phyloP scores from a whole-genome alignment of 2,113 vertebrate genomes.

The Hypomesus transpacificus region DNA sequence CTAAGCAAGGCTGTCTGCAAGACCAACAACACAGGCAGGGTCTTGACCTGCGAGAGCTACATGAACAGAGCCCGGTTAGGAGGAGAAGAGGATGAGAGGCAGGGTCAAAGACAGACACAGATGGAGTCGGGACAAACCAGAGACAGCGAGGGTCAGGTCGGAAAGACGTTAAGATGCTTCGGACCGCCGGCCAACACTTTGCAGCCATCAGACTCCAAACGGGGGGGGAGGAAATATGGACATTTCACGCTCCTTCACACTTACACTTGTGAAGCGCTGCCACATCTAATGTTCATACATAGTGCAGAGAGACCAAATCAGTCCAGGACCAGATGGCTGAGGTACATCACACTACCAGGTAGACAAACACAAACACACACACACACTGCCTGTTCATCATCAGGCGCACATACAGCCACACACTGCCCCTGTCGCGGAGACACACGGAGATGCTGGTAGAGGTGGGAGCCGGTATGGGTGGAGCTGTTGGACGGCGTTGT shows the following conservation, averaged over 20 bases:
- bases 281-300: slow-evolving; percentile 49
- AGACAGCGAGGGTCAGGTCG: neutral
- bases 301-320: slow-evolving; percentile 33
- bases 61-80: slow-evolving; percentile 4
- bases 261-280: slow-evolving; percentile 44
- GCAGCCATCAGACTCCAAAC: slow-evolving; percentile 48
- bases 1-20: slow-evolving; percentile 7
- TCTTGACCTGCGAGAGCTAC: neutral
- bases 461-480: slow-evolving; percentile 12
- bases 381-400: neutral
- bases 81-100: neutral
- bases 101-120: neutral
- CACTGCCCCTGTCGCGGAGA: neutral
- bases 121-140: slow-evolving; percentile 1
- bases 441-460: slow-evolving; percentile 3
- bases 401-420: slow-evolving; percentile 2
- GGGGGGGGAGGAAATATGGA: slow-evolving; percentile 45
- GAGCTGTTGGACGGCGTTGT: slow-evolving; percentile 38
- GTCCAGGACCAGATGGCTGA: slow-evolving; percentile 49
- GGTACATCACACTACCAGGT: slow-evolving; percentile 21
- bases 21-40: slow-evolving; percentile 6
- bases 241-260: slow-evolving; percentile 58
- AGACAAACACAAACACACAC: slow-evolving; percentile 9
- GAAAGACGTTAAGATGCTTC: slow-evolving; percentile 1
- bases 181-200: slow-evolving; percentile 36